Base-by-base conservation (phyloP, 2,797 vertebrate species). In the Syndactyla subalaris region DNA sequence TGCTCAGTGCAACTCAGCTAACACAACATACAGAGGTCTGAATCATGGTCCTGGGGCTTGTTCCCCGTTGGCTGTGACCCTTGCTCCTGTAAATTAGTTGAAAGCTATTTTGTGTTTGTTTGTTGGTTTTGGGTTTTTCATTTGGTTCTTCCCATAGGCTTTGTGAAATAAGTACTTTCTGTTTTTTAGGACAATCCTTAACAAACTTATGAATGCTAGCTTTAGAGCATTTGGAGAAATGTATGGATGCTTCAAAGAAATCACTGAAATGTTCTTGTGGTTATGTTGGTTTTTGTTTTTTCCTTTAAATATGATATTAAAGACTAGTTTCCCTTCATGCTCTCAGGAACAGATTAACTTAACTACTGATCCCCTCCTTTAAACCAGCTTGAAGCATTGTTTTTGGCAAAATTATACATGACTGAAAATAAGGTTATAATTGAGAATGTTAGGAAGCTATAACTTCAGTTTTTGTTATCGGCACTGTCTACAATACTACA, bases 381-480 rank as follows among this genome's bases (percentile, higher is more conserved):
- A 92, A 95, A 92, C 43, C 70, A 93, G 88, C 92, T 86, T 12
- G 62, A 94, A 94, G 93, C 95, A 73, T 90, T 95, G 66, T 91
- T 96, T 96, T 92, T 91, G 87, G 89, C 79, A 63, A 93, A 89
- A 66, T 91, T 95, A 72, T 93, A 93, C 92, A 85, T 96, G 78
- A 84, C 49, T 88, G 87, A 94, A 95, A 92, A 88, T 55, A 75
- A 68, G 39, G 57, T 83, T 83, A 58, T 88, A 94, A 92, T 62
- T 81, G 88, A 73, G 80, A 93, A 22, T 41, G 51, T 67, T 95
- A 91, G 85, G 68, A 68, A 92, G 54, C 55, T 36, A 62, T 80
- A 88, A 55, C n/a, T 88, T 93, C 71, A 72, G 75, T 87, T 94
- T 94, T 94, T 51, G 24, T 85, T 93, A 89, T 94, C 87, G 81